Percentiles rank a stretch among this genome's conserved stretches.
Evolutionary conservation across 2,888 invertebrate genomes (phyloP).

Genomic region (Leptopilina syphax): DNA sequence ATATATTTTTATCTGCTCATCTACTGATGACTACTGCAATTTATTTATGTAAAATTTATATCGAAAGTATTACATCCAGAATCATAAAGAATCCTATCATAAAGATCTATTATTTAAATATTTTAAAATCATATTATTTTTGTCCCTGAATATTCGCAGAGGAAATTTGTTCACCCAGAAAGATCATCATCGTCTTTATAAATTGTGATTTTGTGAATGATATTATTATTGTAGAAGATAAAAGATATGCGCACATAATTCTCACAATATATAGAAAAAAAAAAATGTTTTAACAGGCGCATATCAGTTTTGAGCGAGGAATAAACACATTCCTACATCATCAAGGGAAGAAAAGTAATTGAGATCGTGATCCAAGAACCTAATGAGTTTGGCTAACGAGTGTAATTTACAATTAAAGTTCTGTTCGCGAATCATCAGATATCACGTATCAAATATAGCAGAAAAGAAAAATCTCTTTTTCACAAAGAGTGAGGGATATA

Average conservation of each 20-base stretch:
- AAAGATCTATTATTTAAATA: too few relatives aligned
- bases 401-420: slow-evolving; percentile 50
- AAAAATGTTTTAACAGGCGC: not conserved
- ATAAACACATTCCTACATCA: slow-evolving; percentile 14
- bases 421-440: slow-evolving; percentile 35
- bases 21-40: too few relatives aligned
- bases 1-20: too few relatives aligned
- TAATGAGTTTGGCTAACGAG: slow-evolving; percentile 48
- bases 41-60: too few relatives aligned
- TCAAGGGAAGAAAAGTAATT: slow-evolving; percentile 51
- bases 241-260: slow-evolving; percentile 13
- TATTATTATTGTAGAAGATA: slow-evolving; percentile 4
- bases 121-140: too few relatives aligned
- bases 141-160: not conserved
- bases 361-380: slow-evolving; percentile 55
- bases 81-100: too few relatives aligned
- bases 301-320: not conserved
- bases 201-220: not conserved
- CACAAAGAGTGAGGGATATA: not conserved
- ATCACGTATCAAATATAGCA: not conserved
- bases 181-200: not conserved
- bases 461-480: not conserved
- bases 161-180: not conserved
- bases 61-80: too few relatives aligned
- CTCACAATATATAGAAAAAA: not conserved